A percentile compares a stretch with the other conserved stretches of the same genome.
phyloP scores from a whole-genome alignment of 2,888 invertebrate species.

The Agrilus mali region DNA sequence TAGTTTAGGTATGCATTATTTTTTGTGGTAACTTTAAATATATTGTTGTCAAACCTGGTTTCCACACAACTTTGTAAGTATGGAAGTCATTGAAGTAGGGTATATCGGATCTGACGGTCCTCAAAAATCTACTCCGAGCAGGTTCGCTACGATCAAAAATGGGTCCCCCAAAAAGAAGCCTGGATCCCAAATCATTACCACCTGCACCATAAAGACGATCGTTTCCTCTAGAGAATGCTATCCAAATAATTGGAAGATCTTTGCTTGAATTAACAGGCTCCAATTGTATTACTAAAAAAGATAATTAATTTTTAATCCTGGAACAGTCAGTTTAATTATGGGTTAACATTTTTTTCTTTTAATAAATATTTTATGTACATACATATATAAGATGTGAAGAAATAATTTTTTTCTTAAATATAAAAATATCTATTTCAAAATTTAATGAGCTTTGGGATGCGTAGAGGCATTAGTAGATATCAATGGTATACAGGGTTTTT shows the following conservation, averaged over 20 bases:
- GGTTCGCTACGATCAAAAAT: slow-evolving; percentile 29
- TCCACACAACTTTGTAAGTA: slow-evolving; percentile 53
- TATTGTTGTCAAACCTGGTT: slow-evolving; percentile 30
- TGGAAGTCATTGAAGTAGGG: slow-evolving; percentile 50
- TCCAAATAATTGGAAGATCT: slow-evolving; percentile 17
- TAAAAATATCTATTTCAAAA: no score
- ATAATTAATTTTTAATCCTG: no score
- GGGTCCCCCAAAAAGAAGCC: slow-evolving; percentile 40
- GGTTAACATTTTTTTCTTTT: no score
- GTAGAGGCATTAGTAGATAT: no score
- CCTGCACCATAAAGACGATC: slow-evolving; percentile 23
- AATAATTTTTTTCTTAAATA: no score
- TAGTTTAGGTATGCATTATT: no score
- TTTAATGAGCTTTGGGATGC: no score
- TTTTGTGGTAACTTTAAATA: no score
- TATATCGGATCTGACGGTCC: slow-evolving; percentile 14
- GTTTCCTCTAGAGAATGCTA: slow-evolving; percentile 31
- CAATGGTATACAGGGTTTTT: no score
- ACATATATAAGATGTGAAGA: no score
- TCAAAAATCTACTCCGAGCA: slow-evolving; percentile 29
- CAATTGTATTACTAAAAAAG: slow-evolving; percentile 29
- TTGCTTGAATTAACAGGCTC: slow-evolving; percentile 24
- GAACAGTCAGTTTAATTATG: no score
- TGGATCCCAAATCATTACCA: slow-evolving; percentile 30
- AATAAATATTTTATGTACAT: no score